A percentile compares a stretch with the other conserved stretches of the same genome.
phyloP scores from a whole-genome alignment of 2,797 vertebrate species.

The Gobionotothen gibberifrons region DNA sequence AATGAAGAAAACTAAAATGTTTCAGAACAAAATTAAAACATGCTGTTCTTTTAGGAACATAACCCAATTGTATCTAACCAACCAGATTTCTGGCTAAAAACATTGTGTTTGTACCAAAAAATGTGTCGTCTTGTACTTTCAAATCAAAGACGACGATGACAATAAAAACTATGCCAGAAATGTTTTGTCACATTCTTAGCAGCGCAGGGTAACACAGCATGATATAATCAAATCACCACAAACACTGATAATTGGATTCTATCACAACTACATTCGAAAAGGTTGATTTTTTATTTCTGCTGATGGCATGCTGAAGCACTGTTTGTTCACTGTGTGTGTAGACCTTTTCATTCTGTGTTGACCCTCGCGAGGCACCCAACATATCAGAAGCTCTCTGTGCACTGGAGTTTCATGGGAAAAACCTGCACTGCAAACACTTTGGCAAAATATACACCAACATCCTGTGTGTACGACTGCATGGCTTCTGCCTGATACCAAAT shows the following conservation, averaged over 20 bases:
- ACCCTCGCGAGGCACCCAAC: background rate
- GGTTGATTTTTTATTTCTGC: too few species aligned
- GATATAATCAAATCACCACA: background rate
- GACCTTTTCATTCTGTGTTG: background rate
- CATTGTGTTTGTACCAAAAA: background rate
- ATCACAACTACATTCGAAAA: background rate
- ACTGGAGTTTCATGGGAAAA: constrained; percentile 37
- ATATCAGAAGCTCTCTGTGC: background rate
- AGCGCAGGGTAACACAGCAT: background rate
- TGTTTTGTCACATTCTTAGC: background rate
- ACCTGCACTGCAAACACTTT: constrained; percentile 18
- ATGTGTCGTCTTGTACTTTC: background rate
- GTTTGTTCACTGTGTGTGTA: background rate
- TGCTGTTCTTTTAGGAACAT: background rate
- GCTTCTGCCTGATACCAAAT: constrained; percentile 5
- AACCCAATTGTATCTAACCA: background rate
- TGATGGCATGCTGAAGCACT: too few species aligned
- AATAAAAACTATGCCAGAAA: background rate
- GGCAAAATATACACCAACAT: constrained; percentile 6
- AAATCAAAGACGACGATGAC: constrained; percentile 12
- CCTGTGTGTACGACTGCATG: constrained; percentile 18
- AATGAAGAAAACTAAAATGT: background rate
- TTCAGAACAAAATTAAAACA: background rate
- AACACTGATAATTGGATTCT: background rate
- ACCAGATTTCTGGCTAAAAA: background rate